A percentile compares a stretch with the other conserved stretches of the same genome.
Evolutionary conservation across 1,140 invertebrate genomes (phyloP).

Genomic region (Anadara kagoshimensis): DNA sequence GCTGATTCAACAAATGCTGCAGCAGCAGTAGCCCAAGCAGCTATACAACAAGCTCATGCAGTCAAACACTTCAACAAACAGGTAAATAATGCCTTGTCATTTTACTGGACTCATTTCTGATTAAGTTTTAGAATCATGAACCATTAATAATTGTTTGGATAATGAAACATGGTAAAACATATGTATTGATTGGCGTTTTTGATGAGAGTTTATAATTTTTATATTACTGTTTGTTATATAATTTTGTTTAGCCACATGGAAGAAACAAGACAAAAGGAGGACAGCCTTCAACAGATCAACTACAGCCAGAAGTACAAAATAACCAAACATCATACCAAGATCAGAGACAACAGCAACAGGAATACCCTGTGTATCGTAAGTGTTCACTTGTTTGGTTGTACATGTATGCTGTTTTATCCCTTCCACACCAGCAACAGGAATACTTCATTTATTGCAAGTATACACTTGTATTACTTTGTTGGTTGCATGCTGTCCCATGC

Average conservation of each 20-base stretch:
- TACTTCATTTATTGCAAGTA: no score
- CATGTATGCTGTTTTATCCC: no score
- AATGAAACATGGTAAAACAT: neutral
- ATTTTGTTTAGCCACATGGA: no score
- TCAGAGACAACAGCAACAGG: slow-evolving; percentile 18
- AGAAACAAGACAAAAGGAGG: no score
- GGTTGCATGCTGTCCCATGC: no score
- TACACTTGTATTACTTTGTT: no score
- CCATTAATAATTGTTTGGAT: neutral
- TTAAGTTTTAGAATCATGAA: neutral
- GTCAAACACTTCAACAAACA: slow-evolving; percentile 62
- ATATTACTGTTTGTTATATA: no score
- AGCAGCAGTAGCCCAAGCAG: slow-evolving; percentile 91
- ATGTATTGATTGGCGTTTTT: no score
- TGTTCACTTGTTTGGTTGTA: slow-evolving; percentile 3
- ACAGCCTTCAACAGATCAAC: no score
- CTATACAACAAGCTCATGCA: slow-evolving; percentile 85
- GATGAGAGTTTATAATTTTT: no score
- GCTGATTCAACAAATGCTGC: slow-evolving; percentile 86
- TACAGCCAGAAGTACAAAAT: neutral
- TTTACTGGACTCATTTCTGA: neutral
- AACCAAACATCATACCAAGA: neutral
- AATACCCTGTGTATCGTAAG: slow-evolving; percentile 57
- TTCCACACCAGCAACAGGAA: no score
- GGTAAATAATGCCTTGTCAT: slow-evolving; percentile 38